These are phyloP conservation scores for Nilaparvata lugens DNA, from an alignment of 1,140 invertebrate genomes.

Conservation along the genomic window DNA sequence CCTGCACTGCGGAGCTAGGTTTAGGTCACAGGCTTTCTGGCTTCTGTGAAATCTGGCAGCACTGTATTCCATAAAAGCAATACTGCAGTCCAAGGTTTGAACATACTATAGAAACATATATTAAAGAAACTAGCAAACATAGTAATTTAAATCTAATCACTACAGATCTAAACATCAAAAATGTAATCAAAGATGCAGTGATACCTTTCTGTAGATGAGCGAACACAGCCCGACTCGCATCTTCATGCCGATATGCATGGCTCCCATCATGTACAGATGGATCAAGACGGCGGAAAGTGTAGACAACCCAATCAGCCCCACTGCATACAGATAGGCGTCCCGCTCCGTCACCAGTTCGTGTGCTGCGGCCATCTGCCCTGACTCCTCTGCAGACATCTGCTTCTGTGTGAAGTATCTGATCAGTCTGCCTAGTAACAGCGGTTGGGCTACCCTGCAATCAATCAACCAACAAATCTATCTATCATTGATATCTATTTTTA, in stretches of 20 bases:
- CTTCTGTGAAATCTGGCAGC: no score
- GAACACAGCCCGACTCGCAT: conserved; percentile 66
- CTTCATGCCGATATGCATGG: conserved; percentile 67
- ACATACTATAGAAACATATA: no score
- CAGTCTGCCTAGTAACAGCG: conserved; percentile 59
- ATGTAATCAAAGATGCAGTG: no score
- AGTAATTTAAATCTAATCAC: no score
- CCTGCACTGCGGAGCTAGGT: no score
- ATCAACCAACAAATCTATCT: no score
- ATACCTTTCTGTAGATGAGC: conserved; percentile 76
- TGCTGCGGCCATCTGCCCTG: conserved; percentile 17
- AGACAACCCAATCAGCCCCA: conserved; percentile 55
- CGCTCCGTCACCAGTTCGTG: conserved; percentile 33
- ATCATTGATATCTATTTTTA: no score
- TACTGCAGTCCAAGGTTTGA: no score
- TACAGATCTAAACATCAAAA: no score
- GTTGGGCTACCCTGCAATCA: conserved; percentile 56
- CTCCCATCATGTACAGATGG: conserved; percentile 69
- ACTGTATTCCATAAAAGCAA: no score
- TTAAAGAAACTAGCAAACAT: no score
- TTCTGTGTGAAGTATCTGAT: conserved; percentile 54
- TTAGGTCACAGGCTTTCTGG: no score
- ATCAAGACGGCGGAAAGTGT: conserved; percentile 57
- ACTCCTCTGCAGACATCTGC: conserved; percentile 27
- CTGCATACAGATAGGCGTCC: conserved; percentile 56